Evolutionary conservation across 2,888 invertebrate species (phyloP).

Genomic region (Heteromurus nitidus): DNA sequence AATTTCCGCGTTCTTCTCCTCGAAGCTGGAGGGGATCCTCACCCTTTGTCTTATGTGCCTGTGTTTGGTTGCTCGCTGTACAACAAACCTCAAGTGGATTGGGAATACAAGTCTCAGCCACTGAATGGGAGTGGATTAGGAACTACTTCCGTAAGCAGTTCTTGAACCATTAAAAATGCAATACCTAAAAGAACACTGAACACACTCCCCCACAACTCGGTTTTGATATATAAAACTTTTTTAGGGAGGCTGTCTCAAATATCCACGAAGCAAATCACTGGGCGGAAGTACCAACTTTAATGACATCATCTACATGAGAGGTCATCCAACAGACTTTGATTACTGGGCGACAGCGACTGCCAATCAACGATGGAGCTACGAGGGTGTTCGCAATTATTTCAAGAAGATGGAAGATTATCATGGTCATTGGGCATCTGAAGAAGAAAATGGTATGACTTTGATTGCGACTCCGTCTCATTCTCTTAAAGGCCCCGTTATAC

Average conservation of each 20-base stretch:
- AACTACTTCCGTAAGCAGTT: neutral
- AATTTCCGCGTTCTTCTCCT: constrained; percentile 26
- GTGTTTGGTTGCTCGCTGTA: constrained; percentile 11
- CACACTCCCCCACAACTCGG: neutral
- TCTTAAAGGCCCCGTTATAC: neutral
- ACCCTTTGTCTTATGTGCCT: constrained; percentile 24
- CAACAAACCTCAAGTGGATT: constrained; percentile 34
- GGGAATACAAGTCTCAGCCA: constrained; percentile 18
- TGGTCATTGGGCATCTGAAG: constrained; percentile 9
- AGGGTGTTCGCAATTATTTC: constrained; percentile 19
- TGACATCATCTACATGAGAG: constrained; percentile 41
- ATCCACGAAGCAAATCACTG: constrained; percentile 37
- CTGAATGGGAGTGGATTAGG: neutral
- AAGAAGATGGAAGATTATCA: constrained; percentile 45
- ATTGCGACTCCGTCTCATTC: neutral
- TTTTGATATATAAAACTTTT: neutral
- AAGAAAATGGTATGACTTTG: constrained; percentile 17
- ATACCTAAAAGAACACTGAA: neutral
- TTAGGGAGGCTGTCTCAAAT: constrained; percentile 20
- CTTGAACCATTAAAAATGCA: neutral
- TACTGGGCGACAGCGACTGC: constrained; percentile 10
- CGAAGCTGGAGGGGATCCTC: constrained; percentile 34
- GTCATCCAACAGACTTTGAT: constrained; percentile 41
- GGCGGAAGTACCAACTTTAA: constrained; percentile 40
- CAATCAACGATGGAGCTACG: constrained; percentile 31